Evolutionary conservation across 2,113 vertebrate genomes (phyloP), one percentile per base, ranked within the genome.

Genomic region (Tursiops truncatus): DNA sequence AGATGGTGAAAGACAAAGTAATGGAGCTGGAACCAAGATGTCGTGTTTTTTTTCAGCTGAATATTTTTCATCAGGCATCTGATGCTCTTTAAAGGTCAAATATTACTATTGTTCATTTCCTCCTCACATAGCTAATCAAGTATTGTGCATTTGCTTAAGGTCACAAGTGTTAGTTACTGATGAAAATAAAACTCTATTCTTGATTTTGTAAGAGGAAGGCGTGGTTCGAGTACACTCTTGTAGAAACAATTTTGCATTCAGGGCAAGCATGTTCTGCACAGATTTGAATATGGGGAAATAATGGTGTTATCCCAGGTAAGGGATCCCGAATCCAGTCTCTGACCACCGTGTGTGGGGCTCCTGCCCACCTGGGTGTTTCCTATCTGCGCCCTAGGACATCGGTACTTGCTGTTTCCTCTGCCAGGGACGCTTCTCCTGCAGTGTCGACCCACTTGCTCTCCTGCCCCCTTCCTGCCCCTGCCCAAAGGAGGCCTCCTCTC

Each of bases 1-100:
- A 71, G 77, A 67, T 47, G 17, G 47, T 15, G 71, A 18, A 73
- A 88, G 84, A 56, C n/a, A 63, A 28, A 67, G 74, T 1, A 18
- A 47, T 2, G 63, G 77, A 36, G 8, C 41, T n/a, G 6, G 7
- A 65, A 53, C 25, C 76, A 15, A 86, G 96, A 76, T 38, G 14
- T 44, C 83, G 58, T 17, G 41, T 31, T 76, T 15, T 38, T 77
- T 92, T 62, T 56, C 41, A 20, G 13, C n/a, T 18, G 44, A 38
- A 28, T 53, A 8, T 88, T 90, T 94, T 97, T 67, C 92, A 44
- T 0, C 33, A 96, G 92, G 83, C 88, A 13, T 73, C 92, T 1
- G 91, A 73, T 95, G 91, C 93, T 97, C 96, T 98, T 97, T 98
- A 98, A 98, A 98, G 98, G 98, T 98, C 97, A 95, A 2, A 17